phyloP scores from a whole-genome alignment of 1,140 invertebrate genomes.

The Antheraea pernyi region DNA sequence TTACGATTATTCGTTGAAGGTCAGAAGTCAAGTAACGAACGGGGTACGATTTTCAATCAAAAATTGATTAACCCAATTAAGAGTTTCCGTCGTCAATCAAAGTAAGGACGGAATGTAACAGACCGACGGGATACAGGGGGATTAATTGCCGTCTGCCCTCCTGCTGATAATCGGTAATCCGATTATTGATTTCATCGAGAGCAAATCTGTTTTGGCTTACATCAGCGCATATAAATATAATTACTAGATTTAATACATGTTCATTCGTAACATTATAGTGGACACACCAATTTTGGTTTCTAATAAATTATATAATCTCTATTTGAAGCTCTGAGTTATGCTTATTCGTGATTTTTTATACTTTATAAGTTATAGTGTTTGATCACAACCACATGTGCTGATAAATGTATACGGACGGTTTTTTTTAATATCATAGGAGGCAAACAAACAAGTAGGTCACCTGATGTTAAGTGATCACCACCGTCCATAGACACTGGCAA shows the following conservation, averaged over 20 bases:
- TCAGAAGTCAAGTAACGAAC: neutral
- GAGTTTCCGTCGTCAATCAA: slow-evolving; percentile 9
- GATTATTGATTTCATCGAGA: slow-evolving; percentile 13
- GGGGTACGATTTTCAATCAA: neutral
- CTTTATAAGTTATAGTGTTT: too few species aligned
- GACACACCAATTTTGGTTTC: neutral
- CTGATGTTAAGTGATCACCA: too few species aligned
- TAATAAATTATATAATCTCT: neutral
- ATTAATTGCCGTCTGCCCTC: slow-evolving; percentile 12
- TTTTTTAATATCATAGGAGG: too few species aligned
- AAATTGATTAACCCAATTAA: slow-evolving; percentile 11
- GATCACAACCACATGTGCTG: too few species aligned
- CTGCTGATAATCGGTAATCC: slow-evolving; percentile 10
- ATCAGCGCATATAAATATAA: neutral
- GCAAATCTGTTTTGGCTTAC: neutral
- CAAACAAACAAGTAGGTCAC: too few species aligned
- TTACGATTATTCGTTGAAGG: neutral
- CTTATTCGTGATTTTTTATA: too few species aligned
- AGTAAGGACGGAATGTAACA: slow-evolving; percentile 5
- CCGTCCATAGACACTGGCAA: too few species aligned
- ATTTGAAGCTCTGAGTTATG: neutral
- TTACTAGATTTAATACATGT: neutral
- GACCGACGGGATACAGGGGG: neutral
- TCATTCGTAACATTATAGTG: too few species aligned
- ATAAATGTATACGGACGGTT: too few species aligned